Conservation (phyloP, 2,797 vertebrate genomes). For the Trematomus bernacchii region DNA sequence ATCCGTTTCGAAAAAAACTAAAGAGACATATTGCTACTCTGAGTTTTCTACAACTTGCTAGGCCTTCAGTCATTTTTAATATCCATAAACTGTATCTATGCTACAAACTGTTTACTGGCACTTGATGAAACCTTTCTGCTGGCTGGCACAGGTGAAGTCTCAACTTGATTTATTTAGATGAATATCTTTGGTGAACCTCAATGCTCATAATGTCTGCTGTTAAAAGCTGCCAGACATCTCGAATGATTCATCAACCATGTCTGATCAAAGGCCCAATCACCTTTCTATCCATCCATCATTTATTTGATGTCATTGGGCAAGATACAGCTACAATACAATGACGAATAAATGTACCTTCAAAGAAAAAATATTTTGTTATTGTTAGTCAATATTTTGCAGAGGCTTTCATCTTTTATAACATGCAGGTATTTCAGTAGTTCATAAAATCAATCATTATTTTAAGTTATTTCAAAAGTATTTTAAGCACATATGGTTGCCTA, state of each 20-base stretch:
- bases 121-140: neutral
- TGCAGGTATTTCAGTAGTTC: neutral
- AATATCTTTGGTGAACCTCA: conserved; percentile 9
- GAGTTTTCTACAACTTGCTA: neutral
- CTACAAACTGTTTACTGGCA: neutral
- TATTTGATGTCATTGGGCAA: neutral
- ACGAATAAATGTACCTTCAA: neutral
- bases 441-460: neutral
- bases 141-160: conserved; percentile 20
- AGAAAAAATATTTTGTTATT: neutral
- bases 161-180: conserved; percentile 24
- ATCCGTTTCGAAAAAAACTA: neutral
- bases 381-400: neutral
- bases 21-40: neutral
- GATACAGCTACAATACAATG: neutral
- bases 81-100: neutral
- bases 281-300: conserved; percentile 5
- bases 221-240: conserved; percentile 5
- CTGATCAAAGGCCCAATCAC: conserved; percentile 17
- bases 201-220: conserved; percentile 23
- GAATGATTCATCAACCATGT: conserved; percentile 21
- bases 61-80: neutral
- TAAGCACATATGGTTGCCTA: neutral
- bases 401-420: neutral
- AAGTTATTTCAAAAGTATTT: neutral